Conservation (phyloP, 2,113 vertebrate species). For the Plectropomus leopardus region DNA sequence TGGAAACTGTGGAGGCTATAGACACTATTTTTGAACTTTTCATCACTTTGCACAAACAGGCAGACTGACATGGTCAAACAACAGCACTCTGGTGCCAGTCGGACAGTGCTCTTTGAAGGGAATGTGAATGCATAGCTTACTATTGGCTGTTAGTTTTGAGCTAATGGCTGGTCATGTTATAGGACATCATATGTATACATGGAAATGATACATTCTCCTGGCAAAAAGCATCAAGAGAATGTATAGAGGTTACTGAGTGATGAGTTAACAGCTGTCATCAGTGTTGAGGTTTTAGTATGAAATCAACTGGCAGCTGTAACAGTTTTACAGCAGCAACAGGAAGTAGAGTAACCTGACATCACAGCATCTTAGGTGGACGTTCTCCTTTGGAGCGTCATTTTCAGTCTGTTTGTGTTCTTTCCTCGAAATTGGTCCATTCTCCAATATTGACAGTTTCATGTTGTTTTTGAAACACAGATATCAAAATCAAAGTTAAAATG, state of each 20-base stretch:
- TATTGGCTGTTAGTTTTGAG: neutral
- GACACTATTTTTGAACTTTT: constrained; percentile 26
- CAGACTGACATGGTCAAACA: constrained; percentile 5
- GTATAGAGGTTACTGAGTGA: neutral
- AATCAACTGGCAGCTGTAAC: no score
- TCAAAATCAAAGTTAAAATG: no score
- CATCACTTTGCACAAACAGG: constrained; percentile 29
- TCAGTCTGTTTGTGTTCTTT: no score
- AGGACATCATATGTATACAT: neutral
- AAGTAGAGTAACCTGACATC: no score
- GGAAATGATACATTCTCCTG: neutral
- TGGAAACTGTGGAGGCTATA: constrained; percentile 10
- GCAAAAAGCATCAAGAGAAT: neutral
- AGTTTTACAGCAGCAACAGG: no score
- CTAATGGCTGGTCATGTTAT: constrained; percentile 2
- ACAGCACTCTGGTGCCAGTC: neutral
- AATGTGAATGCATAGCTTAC: neutral
- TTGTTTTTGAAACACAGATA: no score
- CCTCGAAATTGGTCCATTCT: no score
- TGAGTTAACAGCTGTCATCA: neutral
- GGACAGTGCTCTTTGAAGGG: neutral
- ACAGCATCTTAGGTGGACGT: no score
- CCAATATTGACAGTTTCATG: no score
- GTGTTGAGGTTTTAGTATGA: neutral
- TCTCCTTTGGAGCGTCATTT: no score